Evolutionary conservation across 2,888 invertebrate species (phyloP).

Genomic region (Pristionchus mayeri): DNA sequence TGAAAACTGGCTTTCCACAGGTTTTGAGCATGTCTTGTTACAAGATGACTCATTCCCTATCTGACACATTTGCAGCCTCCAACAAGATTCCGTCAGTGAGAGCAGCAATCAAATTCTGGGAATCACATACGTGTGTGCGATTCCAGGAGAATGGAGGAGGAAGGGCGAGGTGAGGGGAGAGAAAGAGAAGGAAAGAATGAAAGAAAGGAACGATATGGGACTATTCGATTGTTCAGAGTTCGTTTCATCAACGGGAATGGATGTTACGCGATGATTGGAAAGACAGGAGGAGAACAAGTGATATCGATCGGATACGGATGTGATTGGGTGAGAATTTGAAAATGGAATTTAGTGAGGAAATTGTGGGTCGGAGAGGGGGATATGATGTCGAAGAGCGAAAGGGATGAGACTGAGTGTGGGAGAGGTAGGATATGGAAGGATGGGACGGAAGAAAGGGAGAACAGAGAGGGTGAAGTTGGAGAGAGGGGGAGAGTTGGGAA

Average conservation of each 20-base stretch:
- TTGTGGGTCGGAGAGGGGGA: no score
- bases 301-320: slow-evolving; percentile 50
- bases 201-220: neutral
- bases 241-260: slow-evolving; percentile 50
- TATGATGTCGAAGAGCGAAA: neutral
- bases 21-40: neutral
- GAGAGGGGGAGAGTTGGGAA: neutral
- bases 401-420: neutral
- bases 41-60: neutral
- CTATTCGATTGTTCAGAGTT: neutral
- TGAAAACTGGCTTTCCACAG: neutral
- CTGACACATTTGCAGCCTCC: slow-evolving; percentile 41
- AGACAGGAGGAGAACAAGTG: slow-evolving; percentile 44
- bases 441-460: no score
- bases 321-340: slow-evolving; percentile 48
- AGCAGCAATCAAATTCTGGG: slow-evolving; percentile 48
- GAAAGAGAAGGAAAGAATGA: neutral
- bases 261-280: slow-evolving; percentile 48
- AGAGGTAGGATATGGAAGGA: no score
- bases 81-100: neutral
- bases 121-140: slow-evolving; percentile 36
- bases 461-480: no score
- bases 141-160: slow-evolving; percentile 44
- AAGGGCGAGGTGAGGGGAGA: slow-evolving; percentile 16
- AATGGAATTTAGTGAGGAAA: no score